Percentiles rank a stretch among this genome's conserved stretches.
phyloP scores from a whole-genome alignment of 2,113 vertebrate genomes.

The Hydrochoerus hydrochaeris region DNA sequence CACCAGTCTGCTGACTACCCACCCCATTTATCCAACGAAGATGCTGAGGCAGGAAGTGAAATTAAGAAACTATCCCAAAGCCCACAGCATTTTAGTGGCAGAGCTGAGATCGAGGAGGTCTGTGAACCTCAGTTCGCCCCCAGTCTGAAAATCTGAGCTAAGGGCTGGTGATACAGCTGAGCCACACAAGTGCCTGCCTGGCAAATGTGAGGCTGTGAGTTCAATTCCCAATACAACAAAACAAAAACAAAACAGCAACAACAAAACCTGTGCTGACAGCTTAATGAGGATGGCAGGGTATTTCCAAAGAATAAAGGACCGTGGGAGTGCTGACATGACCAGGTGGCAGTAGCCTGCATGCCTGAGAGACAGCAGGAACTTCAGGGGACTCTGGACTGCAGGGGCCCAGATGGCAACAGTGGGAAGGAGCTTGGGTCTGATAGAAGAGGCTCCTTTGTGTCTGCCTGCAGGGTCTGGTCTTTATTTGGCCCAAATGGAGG shows the following conservation, averaged over 20 bases:
- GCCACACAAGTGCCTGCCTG: too few species aligned
- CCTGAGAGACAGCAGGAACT: background rate
- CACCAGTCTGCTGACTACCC: background rate
- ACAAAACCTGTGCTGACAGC: background rate
- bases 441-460: background rate
- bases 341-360: background rate
- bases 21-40: background rate
- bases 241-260: too few species aligned
- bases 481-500: slow-evolving; percentile 9
- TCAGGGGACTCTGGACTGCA: fast-evolving
- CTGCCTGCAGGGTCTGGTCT: background rate
- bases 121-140: background rate
- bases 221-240: too few species aligned
- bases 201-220: too few species aligned
- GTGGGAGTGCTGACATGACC: fast-evolving
- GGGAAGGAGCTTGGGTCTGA: background rate
- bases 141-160: background rate
- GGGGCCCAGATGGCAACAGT: background rate
- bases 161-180: too few species aligned
- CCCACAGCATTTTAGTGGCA: background rate
- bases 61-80: background rate
- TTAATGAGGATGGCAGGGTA: background rate
- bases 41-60: slow-evolving; percentile 11
- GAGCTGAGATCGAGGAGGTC: background rate
- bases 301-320: background rate